A percentile compares a stretch with the other conserved stretches of the same genome.
phyloP scores from a whole-genome alignment of 2,888 invertebrate genomes.

The Nomada hirtipes region DNA sequence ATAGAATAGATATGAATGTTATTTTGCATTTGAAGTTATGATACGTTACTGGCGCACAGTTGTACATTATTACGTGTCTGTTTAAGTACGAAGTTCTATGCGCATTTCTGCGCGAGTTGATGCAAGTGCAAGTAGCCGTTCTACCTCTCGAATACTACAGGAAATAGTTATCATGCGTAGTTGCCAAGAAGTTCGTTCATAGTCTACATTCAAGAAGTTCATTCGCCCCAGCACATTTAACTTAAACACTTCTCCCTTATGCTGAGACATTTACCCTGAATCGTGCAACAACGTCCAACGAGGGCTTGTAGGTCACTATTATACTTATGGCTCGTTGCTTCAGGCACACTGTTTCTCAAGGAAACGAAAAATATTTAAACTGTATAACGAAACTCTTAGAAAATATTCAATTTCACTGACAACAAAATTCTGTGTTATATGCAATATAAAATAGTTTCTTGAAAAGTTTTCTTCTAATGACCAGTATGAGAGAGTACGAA shows the following conservation, averaged over 20 bases:
- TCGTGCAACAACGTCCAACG: constrained; percentile 1
- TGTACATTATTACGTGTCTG: no score
- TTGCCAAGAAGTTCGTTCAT: constrained; percentile 23
- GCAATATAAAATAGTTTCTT: no score
- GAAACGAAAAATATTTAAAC: background rate
- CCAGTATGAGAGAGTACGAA: no score
- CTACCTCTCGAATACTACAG: background rate
- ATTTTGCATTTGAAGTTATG: no score
- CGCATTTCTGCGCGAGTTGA: background rate
- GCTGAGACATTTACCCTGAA: constrained; percentile 22
- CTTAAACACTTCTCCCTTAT: constrained; percentile 25
- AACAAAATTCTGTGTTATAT: no score
- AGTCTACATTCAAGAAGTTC: constrained; percentile 28
- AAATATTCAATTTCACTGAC: no score
- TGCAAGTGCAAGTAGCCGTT: constrained; percentile 12
- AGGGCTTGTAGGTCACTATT: background rate
- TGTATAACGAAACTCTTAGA: background rate
- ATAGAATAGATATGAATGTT: no score
- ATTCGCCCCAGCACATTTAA: constrained; percentile 21
- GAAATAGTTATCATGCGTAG: constrained; percentile 10
- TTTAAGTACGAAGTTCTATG: no score
- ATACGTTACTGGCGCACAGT: background rate
- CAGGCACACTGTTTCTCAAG: no score
- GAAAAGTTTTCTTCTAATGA: no score
- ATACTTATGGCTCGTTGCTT: background rate